Evolutionary conservation across 1,140 invertebrate genomes (phyloP).

Genomic region (Drosophila pseudoananassae): DNA sequence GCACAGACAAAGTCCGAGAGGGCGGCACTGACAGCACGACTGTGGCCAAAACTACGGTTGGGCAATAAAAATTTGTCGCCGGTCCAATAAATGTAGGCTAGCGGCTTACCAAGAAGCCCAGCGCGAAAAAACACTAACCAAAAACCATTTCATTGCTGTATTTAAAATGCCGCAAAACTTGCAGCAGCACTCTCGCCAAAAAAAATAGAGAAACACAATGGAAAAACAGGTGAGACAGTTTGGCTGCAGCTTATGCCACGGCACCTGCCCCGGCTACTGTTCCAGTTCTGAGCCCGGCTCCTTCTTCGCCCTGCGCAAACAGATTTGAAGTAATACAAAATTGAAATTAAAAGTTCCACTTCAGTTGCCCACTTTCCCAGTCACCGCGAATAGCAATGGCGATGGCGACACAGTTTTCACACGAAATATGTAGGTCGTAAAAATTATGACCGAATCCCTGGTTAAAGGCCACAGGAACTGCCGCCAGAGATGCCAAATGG

Average conservation of each 20-base stretch:
- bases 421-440: conserved; percentile 75
- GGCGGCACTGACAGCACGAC: neutral
- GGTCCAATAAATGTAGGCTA: conserved; percentile 73
- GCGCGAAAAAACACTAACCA: conserved; percentile 40
- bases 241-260: conserved; percentile 3
- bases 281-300: neutral
- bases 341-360: conserved; percentile 79
- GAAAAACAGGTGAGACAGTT: conserved; percentile 56
- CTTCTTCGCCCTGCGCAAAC: conserved; percentile 36
- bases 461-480: conserved; percentile 5
- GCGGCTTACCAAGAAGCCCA: conserved; percentile 9
- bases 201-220: conserved; percentile 33
- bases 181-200: conserved; percentile 13
- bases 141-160: conserved; percentile 71
- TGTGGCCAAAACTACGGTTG: conserved; percentile 49
- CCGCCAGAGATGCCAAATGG: conserved; percentile 14
- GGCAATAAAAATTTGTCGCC: conserved; percentile 80
- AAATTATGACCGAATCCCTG: conserved; percentile 65
- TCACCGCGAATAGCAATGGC: conserved; percentile 32
- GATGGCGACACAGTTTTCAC: conserved; percentile 71
- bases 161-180: conserved; percentile 57
- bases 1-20: conserved; percentile 3
- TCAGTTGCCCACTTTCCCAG: conserved; percentile 37
- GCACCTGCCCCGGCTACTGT: neutral
- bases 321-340: conserved; percentile 79